A percentile compares a stretch with the other conserved stretches of the same genome.
phyloP scores from a whole-genome alignment of 37 sponge, comb jelly and placozoan genomes.

The Axinella damicornis region DNA sequence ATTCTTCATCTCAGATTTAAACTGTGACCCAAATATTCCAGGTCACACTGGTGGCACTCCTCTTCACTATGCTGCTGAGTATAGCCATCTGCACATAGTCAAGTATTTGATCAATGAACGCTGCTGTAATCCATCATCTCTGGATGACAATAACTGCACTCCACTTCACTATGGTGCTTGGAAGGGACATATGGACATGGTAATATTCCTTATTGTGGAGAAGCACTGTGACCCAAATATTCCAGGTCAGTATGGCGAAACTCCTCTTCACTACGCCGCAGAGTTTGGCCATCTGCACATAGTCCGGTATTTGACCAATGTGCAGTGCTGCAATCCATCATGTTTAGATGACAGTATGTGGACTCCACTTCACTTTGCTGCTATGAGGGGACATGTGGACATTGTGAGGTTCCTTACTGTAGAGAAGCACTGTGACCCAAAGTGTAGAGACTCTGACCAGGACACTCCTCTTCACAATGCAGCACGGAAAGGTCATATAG shows the following conservation, averaged over 20 bases:
- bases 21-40: background rate
- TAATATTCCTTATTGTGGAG: slow-evolving; percentile 3
- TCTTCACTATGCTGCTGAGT: slow-evolving; percentile 13
- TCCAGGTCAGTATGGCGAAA: too few relatives aligned
- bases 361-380: slow-evolving; percentile 47
- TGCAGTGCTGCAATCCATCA: background rate
- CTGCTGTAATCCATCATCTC: background rate
- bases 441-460: too few relatives aligned
- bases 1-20: too few relatives aligned
- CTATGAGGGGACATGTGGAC: background rate
- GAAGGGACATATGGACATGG: slow-evolving; percentile 32
- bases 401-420: too few relatives aligned
- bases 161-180: slow-evolving; percentile 54
- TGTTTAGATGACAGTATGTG: slow-evolving; percentile 41
- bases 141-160: slow-evolving; percentile 28
- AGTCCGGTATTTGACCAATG: too few relatives aligned
- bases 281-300: too few relatives aligned
- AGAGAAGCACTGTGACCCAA: too few relatives aligned
- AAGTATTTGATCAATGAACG: slow-evolving; percentile 25
- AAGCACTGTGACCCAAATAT: too few relatives aligned
- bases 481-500: too few relatives aligned
- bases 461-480: too few relatives aligned
- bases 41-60: slow-evolving; percentile 20
- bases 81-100: slow-evolving; percentile 30
- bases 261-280: too few relatives aligned